Base-by-base conservation (phyloP, 2,113 vertebrate species). In the Rhinogobius similis region DNA sequence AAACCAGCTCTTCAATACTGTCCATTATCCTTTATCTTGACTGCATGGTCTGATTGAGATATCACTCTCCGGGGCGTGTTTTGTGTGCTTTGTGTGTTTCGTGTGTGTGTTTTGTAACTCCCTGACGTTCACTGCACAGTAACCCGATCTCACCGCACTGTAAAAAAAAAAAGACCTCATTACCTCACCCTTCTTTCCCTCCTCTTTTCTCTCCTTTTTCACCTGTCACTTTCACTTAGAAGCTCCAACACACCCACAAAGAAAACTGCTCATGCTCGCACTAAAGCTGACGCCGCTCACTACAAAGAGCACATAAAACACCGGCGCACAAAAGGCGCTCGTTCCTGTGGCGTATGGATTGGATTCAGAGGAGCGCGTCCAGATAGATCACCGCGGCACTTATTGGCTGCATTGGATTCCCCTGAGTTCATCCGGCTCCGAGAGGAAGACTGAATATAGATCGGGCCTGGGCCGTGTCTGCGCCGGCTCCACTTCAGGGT, bases 381-480 rank as follows among this genome's bases (percentile, higher is more conserved):
- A 69, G 14, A 83, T 85, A 68, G 70, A 88, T 91, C 88, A 85
- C 73, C 32, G 76, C 39, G 4, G 29, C 58, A 8, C 86, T 88
- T 86, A 89, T 88, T 88, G 86, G 86, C 79, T 84, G 67, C 69
- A 64, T n/a, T 36, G 62, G 75, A 82, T 85, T 81, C 82, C 71
- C 84, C 75, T 23, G 81, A 87, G 86, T 87, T 87, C 77, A 85
- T 85, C 70, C 70, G 80, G 77, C 83, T 89, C 85, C 76, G 75
- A 75, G 61, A 80, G 81, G 68, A 68, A 84, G 84, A 83, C 82
- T 75, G 87, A 87, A 84, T 90, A 89, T 90, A 86, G 87, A 90
- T 88, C 81, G 70, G 32, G 72, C 65, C 81, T 48, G 7, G 53
- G 77, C 73, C 65, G 83, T 70, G 83, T 86, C 79, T 84, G 76